Percentiles rank a stretch among this genome's conserved stretches.
Evolutionary conservation across 35 echinoderm and acorn worm genomes (phyloP).

Genomic region (Ophiothrix spiculata): DNA sequence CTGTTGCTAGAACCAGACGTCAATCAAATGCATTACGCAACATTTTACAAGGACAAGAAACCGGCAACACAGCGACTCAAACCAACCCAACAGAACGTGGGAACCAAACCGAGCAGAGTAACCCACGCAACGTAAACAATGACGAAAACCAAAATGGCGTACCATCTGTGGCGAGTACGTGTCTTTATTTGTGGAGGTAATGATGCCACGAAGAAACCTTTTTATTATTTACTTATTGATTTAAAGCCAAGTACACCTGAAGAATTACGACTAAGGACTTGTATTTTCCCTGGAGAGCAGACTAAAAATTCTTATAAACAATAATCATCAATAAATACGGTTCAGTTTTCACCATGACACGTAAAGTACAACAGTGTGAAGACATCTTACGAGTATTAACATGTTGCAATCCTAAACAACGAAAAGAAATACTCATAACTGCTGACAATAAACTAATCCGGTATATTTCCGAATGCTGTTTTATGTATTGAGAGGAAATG

Average conservation of each 20-base stretch:
- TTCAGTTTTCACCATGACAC: conserved; percentile 26
- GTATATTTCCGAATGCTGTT: conserved; percentile 11
- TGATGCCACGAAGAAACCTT: conserved; percentile 49
- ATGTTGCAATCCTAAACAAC: not conserved
- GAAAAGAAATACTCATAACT: conserved; percentile 5
- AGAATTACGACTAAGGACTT: conserved; percentile 13
- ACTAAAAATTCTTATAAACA: not conserved
- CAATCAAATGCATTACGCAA: too few species aligned
- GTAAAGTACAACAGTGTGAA: not conserved
- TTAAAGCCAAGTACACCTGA: conserved; percentile 51
- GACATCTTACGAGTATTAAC: conserved; percentile 17
- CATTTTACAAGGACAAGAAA: too few species aligned
- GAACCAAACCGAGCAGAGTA: too few species aligned
- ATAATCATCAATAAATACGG: not conserved
- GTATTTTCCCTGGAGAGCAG: conserved; percentile 42
- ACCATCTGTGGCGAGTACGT: conserved; percentile 38
- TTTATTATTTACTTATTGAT: conserved; percentile 53
- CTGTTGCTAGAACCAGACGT: too few species aligned
- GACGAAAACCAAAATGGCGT: conserved; percentile 39
- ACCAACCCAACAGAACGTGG: too few species aligned
- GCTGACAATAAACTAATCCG: conserved; percentile 18
- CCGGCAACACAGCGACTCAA: too few species aligned
- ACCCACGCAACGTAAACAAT: too few species aligned
- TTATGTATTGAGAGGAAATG: conserved; percentile 27
- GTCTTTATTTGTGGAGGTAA: too few species aligned